Percentiles rank a stretch among this genome's conserved stretches.
phyloP scores from a whole-genome alignment of 2,113 vertebrate species.

The Ia io region DNA sequence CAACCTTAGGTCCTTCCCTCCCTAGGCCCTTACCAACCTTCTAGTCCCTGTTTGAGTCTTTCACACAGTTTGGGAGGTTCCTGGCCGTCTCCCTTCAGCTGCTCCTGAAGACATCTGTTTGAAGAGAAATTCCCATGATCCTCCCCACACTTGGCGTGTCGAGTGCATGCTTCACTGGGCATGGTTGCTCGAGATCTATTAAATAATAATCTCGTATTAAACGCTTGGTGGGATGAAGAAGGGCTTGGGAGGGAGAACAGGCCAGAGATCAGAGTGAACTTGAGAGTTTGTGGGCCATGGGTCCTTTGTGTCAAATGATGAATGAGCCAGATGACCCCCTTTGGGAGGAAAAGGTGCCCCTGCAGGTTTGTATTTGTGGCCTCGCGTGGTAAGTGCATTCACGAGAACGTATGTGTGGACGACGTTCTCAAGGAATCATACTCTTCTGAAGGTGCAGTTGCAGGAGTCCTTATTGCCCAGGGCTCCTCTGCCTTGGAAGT shows the following conservation, averaged over 20 bases:
- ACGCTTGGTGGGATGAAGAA: neutral
- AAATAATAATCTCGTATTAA: slow-evolving; percentile 21
- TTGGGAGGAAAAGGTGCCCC: neutral
- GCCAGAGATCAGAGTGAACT: neutral
- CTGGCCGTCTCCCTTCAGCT: neutral
- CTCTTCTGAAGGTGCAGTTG: neutral
- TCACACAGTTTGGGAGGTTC: neutral
- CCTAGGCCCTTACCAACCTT: neutral
- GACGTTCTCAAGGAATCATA: neutral
- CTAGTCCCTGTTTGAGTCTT: neutral
- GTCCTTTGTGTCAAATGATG: neutral
- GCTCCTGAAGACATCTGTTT: neutral
- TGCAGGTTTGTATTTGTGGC: neutral
- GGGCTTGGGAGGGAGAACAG: neutral
- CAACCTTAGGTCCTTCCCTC: too few relatives aligned
- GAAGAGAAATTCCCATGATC: neutral
- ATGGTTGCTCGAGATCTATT: neutral
- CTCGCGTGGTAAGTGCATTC: neutral
- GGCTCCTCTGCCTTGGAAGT: neutral
- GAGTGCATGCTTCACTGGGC: neutral
- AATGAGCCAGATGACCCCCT: neutral
- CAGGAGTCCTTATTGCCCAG: neutral
- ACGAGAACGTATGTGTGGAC: neutral
- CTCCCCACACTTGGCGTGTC: neutral
- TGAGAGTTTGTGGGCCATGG: slow-evolving; percentile 25